Conservation (phyloP, 2,888 invertebrate genomes). For the Iphiclides podalirius region DNA sequence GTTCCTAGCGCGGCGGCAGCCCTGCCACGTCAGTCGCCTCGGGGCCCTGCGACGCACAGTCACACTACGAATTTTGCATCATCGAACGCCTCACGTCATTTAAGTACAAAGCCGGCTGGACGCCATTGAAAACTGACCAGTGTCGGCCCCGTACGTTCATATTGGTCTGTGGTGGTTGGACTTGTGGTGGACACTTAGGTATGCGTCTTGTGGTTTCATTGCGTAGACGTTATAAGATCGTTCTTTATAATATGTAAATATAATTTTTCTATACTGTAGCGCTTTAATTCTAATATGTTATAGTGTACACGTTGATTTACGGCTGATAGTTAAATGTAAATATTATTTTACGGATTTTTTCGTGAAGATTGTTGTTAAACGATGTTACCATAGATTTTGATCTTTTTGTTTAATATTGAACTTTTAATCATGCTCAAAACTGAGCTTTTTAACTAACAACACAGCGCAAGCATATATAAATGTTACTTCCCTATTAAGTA, state of each 20-base stretch:
- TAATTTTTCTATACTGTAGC: constrained; percentile 19
- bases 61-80: constrained; percentile 47
- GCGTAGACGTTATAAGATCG: constrained; percentile 12
- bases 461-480: neutral
- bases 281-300: constrained; percentile 13
- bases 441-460: neutral
- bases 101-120: constrained; percentile 50
- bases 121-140: constrained; percentile 13
- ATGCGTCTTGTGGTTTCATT: constrained; percentile 14
- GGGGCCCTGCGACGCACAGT: constrained; percentile 49
- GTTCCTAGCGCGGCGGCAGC: neutral
- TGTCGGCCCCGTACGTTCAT: constrained; percentile 29
- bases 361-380: constrained; percentile 40
- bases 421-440: neutral
- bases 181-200: constrained; percentile 17
- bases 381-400: constrained; percentile 54
- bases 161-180: constrained; percentile 3
- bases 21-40: neutral
- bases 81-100: constrained; percentile 60
- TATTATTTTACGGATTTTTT: constrained; percentile 60
- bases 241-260: constrained; percentile 23
- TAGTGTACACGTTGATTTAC: constrained; percentile 49
- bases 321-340: constrained; percentile 66
- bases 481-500: too few relatives aligned
- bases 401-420: constrained; percentile 1